These are phyloP conservation scores for Prionailurus viverrinus DNA, from an alignment of 2,113 vertebrate genomes.

Conservation along the genomic window DNA sequence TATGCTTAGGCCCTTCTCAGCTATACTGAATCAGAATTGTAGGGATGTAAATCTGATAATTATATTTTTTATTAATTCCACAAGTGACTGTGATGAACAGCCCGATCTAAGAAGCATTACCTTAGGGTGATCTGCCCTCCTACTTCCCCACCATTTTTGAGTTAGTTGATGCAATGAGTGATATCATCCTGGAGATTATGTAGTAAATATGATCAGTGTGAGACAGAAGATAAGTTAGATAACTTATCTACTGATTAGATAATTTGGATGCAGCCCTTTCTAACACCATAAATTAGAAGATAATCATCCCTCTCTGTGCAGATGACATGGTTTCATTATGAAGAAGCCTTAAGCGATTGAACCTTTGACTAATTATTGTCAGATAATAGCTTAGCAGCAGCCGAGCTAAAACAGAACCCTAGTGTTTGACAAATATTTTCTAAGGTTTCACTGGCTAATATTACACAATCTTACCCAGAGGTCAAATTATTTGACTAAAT, in stretches of 20 bases:
- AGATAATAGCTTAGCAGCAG: constrained; percentile 35
- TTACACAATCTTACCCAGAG: background rate
- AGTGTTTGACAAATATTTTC: constrained; percentile 31
- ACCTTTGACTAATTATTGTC: constrained; percentile 58
- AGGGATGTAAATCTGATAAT: background rate
- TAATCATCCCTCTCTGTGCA: constrained; percentile 13
- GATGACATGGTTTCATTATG: constrained; percentile 25
- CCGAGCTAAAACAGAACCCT: background rate
- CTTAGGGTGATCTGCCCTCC: background rate
- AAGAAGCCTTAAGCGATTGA: constrained; percentile 34
- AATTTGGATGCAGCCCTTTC: background rate
- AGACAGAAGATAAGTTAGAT: background rate
- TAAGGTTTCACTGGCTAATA: background rate
- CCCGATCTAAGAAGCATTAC: background rate
- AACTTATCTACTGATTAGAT: background rate
- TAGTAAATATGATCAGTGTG: background rate
- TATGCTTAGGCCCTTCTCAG: rapidly evolving
- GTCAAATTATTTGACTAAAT: constrained; percentile 51
- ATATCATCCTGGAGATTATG: background rate
- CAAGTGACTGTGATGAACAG: background rate
- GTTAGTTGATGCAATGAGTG: background rate
- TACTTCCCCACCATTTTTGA: background rate
- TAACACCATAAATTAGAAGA: constrained; percentile 47
- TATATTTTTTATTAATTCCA: background rate
- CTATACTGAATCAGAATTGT: background rate